Conservation (phyloP, 2,888 invertebrate genomes). For the Andrena bicolor region DNA sequence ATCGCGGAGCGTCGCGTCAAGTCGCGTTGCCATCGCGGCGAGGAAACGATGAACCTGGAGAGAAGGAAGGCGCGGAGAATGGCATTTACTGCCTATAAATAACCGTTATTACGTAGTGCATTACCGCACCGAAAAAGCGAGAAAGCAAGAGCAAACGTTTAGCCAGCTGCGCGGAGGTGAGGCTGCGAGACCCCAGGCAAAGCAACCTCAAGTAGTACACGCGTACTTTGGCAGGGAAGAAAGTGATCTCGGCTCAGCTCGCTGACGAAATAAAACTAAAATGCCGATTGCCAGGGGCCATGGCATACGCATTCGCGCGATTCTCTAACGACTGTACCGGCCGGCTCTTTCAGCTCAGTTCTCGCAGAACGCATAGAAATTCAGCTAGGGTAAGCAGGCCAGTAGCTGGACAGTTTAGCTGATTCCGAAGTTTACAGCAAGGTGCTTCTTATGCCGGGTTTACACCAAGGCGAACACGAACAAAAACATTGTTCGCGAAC, state of each 20-base stretch:
- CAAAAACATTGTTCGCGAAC: too few relatives aligned
- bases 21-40: not conserved
- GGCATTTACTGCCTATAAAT: constrained; percentile 72
- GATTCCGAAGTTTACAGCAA: too few relatives aligned
- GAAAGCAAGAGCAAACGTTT: constrained; percentile 57
- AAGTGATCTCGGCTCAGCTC: constrained; percentile 20
- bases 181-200: constrained; percentile 36
- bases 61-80: constrained; percentile 35
- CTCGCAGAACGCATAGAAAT: not conserved
- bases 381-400: too few relatives aligned
- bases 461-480: too few relatives aligned
- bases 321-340: not conserved
- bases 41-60: constrained; percentile 35
- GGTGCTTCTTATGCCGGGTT: too few relatives aligned
- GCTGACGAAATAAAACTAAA: constrained; percentile 24
- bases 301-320: not conserved
- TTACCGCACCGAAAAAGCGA: constrained; percentile 61
- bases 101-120: constrained; percentile 70
- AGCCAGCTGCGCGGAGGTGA: constrained; percentile 44
- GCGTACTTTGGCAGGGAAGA: constrained; percentile 30
- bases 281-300: not conserved
- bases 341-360: not conserved
- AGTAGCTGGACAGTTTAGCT: too few relatives aligned
- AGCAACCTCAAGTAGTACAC: constrained; percentile 16
- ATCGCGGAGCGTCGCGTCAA: constrained; percentile 36